Conservation (phyloP, 1,140 invertebrate species). For the Anoplophora glabripennis region DNA sequence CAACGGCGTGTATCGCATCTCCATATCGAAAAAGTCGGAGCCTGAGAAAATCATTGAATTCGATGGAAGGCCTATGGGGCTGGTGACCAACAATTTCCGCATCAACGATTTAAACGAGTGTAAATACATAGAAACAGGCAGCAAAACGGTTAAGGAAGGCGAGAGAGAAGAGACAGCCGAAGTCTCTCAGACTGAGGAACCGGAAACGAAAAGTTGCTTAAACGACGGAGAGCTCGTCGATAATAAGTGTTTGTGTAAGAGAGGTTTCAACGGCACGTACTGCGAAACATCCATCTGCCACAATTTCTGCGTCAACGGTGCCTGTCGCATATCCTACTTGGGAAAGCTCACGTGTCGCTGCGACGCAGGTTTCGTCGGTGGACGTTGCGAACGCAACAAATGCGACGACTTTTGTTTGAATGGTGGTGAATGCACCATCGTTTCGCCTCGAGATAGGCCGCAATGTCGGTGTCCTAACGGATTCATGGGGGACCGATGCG, state of each 20-base stretch:
- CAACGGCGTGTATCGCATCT: slow-evolving; percentile 66
- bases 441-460: slow-evolving; percentile 39
- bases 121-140: slow-evolving; percentile 37
- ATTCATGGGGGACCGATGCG: slow-evolving; percentile 61
- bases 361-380: slow-evolving; percentile 53
- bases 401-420: slow-evolving; percentile 69
- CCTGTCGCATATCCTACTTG: slow-evolving; percentile 52
- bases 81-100: slow-evolving; percentile 56
- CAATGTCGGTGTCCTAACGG: slow-evolving; percentile 54
- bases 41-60: slow-evolving; percentile 43
- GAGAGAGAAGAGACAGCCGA: slow-evolving; percentile 36
- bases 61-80: slow-evolving; percentile 53
- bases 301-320: slow-evolving; percentile 63
- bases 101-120: slow-evolving; percentile 48
- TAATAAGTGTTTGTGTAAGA: slow-evolving; percentile 54
- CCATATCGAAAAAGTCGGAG: slow-evolving; percentile 47
- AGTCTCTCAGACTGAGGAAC: slow-evolving; percentile 32
- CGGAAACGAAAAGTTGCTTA: slow-evolving; percentile 46
- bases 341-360: slow-evolving; percentile 58
- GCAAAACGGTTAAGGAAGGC: slow-evolving; percentile 41
- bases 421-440: slow-evolving; percentile 58
- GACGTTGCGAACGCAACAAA: slow-evolving; percentile 58
- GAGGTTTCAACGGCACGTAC: slow-evolving; percentile 57
- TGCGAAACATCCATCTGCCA: slow-evolving; percentile 68
- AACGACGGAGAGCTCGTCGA: slow-evolving; percentile 52